Percentiles rank a stretch among this genome's conserved stretches.
These are phyloP conservation scores for Chironomus riparius DNA, from an alignment of 2,888 invertebrate genomes.

Conservation along the genomic window DNA sequence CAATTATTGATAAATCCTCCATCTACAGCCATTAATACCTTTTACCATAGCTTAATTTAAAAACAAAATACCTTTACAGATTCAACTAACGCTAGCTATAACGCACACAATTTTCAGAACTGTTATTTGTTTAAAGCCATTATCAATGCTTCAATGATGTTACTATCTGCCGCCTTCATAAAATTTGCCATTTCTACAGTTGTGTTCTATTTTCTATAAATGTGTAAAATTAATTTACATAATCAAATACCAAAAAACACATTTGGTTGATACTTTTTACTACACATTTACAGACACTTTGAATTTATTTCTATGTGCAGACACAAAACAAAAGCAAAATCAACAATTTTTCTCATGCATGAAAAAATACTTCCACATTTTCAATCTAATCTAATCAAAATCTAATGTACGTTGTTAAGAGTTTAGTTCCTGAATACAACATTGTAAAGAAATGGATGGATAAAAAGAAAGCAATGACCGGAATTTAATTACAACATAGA, in stretches of 20 bases:
- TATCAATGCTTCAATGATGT: too few relatives aligned
- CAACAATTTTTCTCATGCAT: too few relatives aligned
- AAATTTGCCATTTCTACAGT: neutral
- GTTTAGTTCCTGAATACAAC: neutral
- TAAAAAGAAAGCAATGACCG: constrained; percentile 8
- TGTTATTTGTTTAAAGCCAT: too few relatives aligned
- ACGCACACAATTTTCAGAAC: too few relatives aligned
- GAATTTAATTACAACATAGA: constrained; percentile 19
- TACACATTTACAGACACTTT: neutral
- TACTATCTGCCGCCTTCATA: too few relatives aligned
- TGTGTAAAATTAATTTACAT: constrained; percentile 20
- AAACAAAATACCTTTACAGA: too few relatives aligned
- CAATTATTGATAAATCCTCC: too few relatives aligned
- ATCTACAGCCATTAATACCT: too few relatives aligned
- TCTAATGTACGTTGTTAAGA: neutral
- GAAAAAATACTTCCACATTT: too few relatives aligned
- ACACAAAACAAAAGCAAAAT: neutral
- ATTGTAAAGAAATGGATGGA: neutral
- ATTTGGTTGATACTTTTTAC: neutral
- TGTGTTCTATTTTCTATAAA: neutral
- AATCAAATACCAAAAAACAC: neutral
- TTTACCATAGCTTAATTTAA: too few relatives aligned
- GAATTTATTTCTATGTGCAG: neutral
- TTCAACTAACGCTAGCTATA: too few relatives aligned
- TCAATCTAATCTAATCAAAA: too few relatives aligned